Base-by-base conservation (phyloP, 2,113 vertebrate species). In the Microtus montanus region DNA sequence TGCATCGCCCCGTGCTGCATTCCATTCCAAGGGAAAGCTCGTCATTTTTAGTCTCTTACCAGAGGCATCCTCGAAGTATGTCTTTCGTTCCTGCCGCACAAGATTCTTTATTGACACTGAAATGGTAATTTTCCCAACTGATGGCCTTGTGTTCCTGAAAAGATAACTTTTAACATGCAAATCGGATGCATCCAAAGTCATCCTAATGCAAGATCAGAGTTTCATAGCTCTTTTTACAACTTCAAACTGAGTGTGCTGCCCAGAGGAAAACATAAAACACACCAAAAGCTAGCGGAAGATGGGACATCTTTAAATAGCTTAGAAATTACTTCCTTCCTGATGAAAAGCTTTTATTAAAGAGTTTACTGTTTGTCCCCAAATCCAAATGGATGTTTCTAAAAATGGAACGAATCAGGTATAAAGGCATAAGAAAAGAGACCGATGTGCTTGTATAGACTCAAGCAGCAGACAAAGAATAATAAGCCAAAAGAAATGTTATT, bases 81-180 rank as follows among this genome's bases (percentile, higher is more conserved):
- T 47, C 19, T 85, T 91, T 90, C 79, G 64, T 89, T 95, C 88
- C 87, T 96, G 83, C 83, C 79, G 82, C 10, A 92, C 79, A 28
- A 97, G 95, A 91, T 64, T 92, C 86, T 87, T 47, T 61, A 70
- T 35, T 94, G 63, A 94, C 63, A 63, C 28, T 73, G 89, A 95
- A 96, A 78, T 92, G 44, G 95, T 95, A 95, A 88, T 84, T 95
- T 86, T 44, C 77, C 77, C 73, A 96, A 74, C 58, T 90, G 93
- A 82, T 20, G 10, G 87, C 44, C 95, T 98, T 97, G 96, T 96
- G 66, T 95, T 97, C 96, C 87, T 88, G 66, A 70, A 97, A 97
- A 95, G 82, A 92, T 14, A 73, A 97, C 54, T 54, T 96, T 85
- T 93, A 97, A 64, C 71, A 70, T 94, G 94, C 96, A 95, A 96